Evolutionary conservation across 2,113 vertebrate species (phyloP).

Genomic region (Periophthalmodon schlosseri): DNA sequence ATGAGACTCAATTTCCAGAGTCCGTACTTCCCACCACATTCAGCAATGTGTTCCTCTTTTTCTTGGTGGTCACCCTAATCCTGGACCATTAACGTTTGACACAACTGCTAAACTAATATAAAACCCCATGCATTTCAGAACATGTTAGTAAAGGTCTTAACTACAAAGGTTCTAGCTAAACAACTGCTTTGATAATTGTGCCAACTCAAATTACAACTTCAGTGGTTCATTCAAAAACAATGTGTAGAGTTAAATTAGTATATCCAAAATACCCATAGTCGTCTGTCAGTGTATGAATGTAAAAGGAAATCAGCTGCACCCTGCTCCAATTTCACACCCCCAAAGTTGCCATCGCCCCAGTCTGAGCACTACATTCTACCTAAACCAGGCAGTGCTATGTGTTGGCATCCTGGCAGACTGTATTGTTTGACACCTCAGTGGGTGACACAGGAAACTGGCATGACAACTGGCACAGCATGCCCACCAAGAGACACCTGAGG

Average conservation of each 20-base stretch:
- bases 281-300: not conserved
- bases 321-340: not conserved
- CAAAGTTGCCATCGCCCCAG: not conserved
- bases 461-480: constrained; percentile 47
- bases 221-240: not conserved
- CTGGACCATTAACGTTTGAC: too few species aligned
- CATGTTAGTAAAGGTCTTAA: too few species aligned
- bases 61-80: too few species aligned
- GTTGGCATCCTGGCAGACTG: constrained; percentile 52
- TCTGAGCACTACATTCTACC: constrained; percentile 19
- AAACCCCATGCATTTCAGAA: too few species aligned
- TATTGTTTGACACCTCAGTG: constrained; percentile 59
- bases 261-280: not conserved
- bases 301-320: not conserved
- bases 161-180: too few species aligned
- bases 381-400: constrained; percentile 59
- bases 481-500: constrained; percentile 62
- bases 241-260: not conserved
- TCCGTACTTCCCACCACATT: too few species aligned
- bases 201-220: not conserved
- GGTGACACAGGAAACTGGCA: constrained; percentile 70
- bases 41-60: too few species aligned
- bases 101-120: too few species aligned
- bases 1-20: too few species aligned
- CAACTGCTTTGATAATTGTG: not conserved